Conservation (phyloP, 1,140 invertebrate genomes). For the Laodelphax striatellus region DNA sequence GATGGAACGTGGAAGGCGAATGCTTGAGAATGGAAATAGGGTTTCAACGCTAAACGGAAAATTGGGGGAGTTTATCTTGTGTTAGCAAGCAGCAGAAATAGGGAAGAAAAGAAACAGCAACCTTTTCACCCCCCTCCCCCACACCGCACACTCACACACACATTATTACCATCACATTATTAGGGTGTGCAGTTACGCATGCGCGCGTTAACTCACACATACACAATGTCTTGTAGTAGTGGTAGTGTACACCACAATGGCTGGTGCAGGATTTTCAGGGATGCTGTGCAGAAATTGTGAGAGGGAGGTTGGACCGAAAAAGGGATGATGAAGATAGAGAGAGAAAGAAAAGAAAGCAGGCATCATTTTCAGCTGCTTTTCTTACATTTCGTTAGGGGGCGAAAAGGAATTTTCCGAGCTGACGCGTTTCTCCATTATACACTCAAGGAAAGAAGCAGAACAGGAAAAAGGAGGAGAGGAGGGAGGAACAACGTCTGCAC, state of each 20-base stretch:
- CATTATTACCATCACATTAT: neutral
- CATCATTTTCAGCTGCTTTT: conserved; percentile 4
- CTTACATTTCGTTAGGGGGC: neutral
- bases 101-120: too few species aligned
- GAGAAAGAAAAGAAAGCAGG: conserved; percentile 3
- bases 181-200: neutral
- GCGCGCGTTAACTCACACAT: neutral
- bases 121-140: too few species aligned
- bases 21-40: too few species aligned
- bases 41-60: too few species aligned
- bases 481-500: neutral
- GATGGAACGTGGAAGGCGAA: too few species aligned
- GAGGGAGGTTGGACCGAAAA: too few species aligned
- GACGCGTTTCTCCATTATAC: conserved; percentile 5
- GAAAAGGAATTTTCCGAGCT: neutral
- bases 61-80: too few species aligned
- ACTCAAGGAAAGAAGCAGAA: too few species aligned
- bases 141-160: too few species aligned
- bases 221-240: neutral
- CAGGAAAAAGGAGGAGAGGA: too few species aligned
- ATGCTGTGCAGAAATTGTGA: too few species aligned
- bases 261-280: neutral
- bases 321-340: neutral
- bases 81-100: too few species aligned
- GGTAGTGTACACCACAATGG: neutral